A percentile compares a stretch with the other conserved stretches of the same genome.
phyloP scores from a whole-genome alignment of 2,797 vertebrate genomes.

The Poecilia velifera region DNA sequence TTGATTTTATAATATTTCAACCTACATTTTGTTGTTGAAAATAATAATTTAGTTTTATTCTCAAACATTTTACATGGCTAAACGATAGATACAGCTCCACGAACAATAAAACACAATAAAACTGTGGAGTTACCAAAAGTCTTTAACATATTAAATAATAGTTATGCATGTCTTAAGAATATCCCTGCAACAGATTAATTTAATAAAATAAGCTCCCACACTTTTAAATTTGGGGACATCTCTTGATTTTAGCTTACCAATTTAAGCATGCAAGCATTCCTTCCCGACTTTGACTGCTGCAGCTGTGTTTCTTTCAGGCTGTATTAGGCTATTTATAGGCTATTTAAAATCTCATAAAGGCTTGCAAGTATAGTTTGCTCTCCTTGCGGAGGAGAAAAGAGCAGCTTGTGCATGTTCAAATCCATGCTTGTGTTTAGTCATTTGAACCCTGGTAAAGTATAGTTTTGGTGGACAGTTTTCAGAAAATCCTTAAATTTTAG shows the following conservation, averaged over 20 bases:
- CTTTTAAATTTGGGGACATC: neutral
- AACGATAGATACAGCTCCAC: neutral
- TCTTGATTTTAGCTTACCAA: neutral
- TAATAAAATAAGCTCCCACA: neutral
- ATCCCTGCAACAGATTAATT: neutral
- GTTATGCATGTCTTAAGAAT: neutral
- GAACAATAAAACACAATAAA: neutral
- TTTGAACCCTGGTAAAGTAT: neutral
- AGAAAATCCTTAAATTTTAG: neutral
- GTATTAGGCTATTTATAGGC: constrained; percentile 1
- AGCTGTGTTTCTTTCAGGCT: constrained; percentile 7
- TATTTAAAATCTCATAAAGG: constrained; percentile 4
- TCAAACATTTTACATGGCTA: neutral
- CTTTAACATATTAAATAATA: neutral
- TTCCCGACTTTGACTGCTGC: neutral
- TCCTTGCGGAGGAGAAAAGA: neutral
- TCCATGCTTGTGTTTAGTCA: neutral
- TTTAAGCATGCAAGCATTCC: neutral
- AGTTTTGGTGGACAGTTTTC: neutral
- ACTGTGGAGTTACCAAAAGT: neutral
- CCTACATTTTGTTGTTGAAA: neutral
- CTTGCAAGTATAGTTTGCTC: neutral
- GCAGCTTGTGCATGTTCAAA: neutral
- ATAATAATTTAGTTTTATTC: neutral
- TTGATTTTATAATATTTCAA: neutral